Base-by-base conservation (phyloP, 2,888 invertebrate species). In the Tribolium freemani region DNA sequence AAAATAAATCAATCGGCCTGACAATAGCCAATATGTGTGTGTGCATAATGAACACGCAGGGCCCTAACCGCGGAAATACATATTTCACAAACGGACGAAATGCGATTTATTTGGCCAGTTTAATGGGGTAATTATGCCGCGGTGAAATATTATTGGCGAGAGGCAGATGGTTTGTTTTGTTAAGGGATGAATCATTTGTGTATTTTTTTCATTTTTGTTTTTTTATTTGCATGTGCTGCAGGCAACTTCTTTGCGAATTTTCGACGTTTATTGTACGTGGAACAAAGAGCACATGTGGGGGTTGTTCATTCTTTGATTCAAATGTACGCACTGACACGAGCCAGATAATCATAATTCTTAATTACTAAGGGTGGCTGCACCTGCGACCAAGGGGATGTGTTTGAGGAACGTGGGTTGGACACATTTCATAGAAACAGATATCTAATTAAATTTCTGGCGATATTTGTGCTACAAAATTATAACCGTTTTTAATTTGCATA, bases 41-140 rank as follows among this genome's bases (percentile, higher is more conserved):
- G n/a, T 38, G 1, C 8, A 38, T 38, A 38, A 38, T 38, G 38
- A 38, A 38, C 38, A 38, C 38, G 38, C 38, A 38, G 38, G 38
- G n/a, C 38, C 38, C 38, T 38, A 38, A 38, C 38, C 38, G n/a
- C 38, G 38, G 38, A 38, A 38, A 38, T 38, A 38, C 38, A 38
- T 38, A 38, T 38, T 38, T 38, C 38, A 38, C 38, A 38, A 38
- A 8, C n/a, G 38, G n/a, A 38, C 38, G 3, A 56, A 56, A 56
- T 56, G 45, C 58, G 58, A 58, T 58, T 45, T 45, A 58, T 58
- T 45, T 45, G 58, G 44, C 16, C 5, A 45, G 45, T 11, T 58
- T 44, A 58, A 58, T 58, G 45, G 58, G 20, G 58, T 58, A 58
- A 58, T 58, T 58, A 58, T 58, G 45, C 45, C 4, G 13, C 31